Base-by-base conservation (phyloP, 2,113 vertebrate species). In the Colistium nudipinnis region DNA sequence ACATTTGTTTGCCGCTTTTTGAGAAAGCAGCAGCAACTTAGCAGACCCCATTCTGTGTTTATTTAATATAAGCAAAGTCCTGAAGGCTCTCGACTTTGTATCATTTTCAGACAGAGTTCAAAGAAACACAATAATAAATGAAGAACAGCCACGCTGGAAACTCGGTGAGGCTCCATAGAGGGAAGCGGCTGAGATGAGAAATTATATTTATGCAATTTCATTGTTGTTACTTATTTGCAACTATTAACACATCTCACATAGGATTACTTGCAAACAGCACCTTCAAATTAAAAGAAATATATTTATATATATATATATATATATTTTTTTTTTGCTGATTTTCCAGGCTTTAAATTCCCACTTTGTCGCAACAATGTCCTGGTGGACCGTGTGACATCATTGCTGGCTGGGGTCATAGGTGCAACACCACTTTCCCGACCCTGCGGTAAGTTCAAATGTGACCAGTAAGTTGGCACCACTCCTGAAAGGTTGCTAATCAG, bases 31-130 rank as follows among this genome's bases (percentile, higher is more conserved):
- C n/a, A 43, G 19, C 41, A 43, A 36, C 1, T n/a, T n/a, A n/a
- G n/a, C n/a, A n/a, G n/a, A n/a, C n/a, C n/a, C n/a, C n/a, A n/a
- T n/a, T n/a, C n/a, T n/a, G n/a, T 45, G 6, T 25, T 62, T 35
- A 49, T 55, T 54, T 31, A 61, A 62, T 73, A 76, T 60, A 64
- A 62, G 53, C 25, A 75, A 68, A 70, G 48, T 33, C 55, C 61
- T 47, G 59, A 76, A 81, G 66, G 35, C 68, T 12, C 41, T 62
- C 45, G 64, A 61, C 2, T 28, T 45, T 33, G 19, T 14, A 27
- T 62, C n/a, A 54, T 20, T 53, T 53, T 33, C 10, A 33, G 51
- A 22, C 43, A 22, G 17, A 45, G 43, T 19, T 45, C 43, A 45
- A 45, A 45, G 43, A 45, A 22, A 22, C 20, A 43, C 17, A 16